Base-by-base conservation (phyloP, 35 echinoderm and acorn worm genomes). In the Lytechinus pictus region DNA sequence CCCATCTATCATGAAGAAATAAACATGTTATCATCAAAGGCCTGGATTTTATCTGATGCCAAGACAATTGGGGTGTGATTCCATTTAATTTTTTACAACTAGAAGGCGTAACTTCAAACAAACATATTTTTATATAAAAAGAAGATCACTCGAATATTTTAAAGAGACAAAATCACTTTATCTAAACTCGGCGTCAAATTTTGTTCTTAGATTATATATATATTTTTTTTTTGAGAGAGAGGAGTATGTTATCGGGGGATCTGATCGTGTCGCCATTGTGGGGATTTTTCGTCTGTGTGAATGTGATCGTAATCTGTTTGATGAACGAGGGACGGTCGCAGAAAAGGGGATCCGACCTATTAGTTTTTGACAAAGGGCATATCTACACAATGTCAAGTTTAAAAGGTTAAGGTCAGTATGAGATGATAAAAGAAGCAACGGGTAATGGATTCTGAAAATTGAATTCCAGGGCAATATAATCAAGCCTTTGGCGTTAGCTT, bases 51-150 rank as follows among this genome's bases (percentile, higher is more conserved):
- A 79, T 79, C 66, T 79, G 16, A 79, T 79, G 66, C 66, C 66
- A 79, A 79, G 66, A 79, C 66, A 79, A 79, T 79, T 79, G 66
- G 66, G 66, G 66, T 79, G 66, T 79, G 66, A 79, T 24, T 79
- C 66, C 66, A 79, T 79, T 79, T 79, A 7, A 79, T 7, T 79
- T 79, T 24, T 16, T 79, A 79, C 66, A 79, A 79, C 66, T 79
- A 24, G 16, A 79, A 79, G 66, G 66, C 66, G 66, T 79, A 79
- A 79, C 66, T 79, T n/a, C 66, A 79, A 24, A 79, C 21, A 79
- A 79, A 79, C 66, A 79, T 79, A 79, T 79, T 3, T 79, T 79
- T 71, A 8, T 60, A 12, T 79, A 7, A 7, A 79, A 24, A 79
- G 66, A 14, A 79, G 66, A 79, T 14, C 66, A 79, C 19, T 79